Conservation (phyloP, 2,888 invertebrate genomes). For the Allolobophora icterica region DNA sequence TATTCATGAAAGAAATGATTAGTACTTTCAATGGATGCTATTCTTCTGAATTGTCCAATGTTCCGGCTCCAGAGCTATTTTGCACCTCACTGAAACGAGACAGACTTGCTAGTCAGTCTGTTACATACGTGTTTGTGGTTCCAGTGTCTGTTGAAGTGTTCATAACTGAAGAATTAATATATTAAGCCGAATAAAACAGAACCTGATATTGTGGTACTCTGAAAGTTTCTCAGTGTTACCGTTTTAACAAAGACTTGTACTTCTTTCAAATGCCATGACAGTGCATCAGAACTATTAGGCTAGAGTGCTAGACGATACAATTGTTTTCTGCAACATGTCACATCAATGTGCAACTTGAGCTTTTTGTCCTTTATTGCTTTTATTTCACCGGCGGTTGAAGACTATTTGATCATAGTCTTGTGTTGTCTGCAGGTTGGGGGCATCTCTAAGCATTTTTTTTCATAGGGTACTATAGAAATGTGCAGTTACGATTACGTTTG, state of each 20-base stretch:
- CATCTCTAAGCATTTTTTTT: not conserved
- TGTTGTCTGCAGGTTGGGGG: not conserved
- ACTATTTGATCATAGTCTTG: not conserved
- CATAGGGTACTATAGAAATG: not conserved
- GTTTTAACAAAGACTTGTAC: too few species aligned
- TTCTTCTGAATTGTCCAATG: not conserved
- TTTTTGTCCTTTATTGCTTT: not conserved
- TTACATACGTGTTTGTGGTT: not conserved
- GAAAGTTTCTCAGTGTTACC: not conserved
- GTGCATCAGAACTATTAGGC: too few species aligned
- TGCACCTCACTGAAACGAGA: not conserved
- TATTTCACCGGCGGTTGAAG: not conserved
- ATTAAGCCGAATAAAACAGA: too few species aligned
- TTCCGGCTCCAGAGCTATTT: not conserved
- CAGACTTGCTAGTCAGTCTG: not conserved
- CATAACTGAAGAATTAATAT: not conserved
- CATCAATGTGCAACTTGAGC: too few species aligned
- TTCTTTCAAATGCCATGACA: too few species aligned
- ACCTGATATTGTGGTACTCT: too few species aligned
- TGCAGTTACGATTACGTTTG: not conserved
- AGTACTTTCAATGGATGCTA: not conserved
- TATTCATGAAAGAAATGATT: not conserved
- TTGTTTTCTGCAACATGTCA: too few species aligned
- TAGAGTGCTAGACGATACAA: too few species aligned
- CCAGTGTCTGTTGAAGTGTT: not conserved